Evolutionary conservation across 2,113 vertebrate genomes (phyloP), one percentile per base, ranked within the genome.

Genomic region (Hypomesus transpacificus): DNA sequence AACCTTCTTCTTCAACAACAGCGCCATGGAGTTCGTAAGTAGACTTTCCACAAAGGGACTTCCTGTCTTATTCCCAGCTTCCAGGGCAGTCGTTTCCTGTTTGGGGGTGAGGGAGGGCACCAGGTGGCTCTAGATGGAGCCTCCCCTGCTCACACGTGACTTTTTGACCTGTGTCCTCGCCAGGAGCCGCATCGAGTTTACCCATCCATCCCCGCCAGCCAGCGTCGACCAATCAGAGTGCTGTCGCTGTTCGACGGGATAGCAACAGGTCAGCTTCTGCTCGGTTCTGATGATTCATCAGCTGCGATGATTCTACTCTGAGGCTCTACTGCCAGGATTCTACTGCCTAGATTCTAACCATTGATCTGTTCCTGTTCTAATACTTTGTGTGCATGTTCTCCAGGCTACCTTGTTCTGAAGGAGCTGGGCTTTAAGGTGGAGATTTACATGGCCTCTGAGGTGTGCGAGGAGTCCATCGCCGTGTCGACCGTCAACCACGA

Each of bases 171-270:
- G 26, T 50, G 31, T 53, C 24, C 61, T 74, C 78, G 69, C 18
- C 78, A 98, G 96, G 94, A 96, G 79, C 91, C 91, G 0, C 95
- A 96, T 51, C 94, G 95, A 58, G 90, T 98, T 75, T 98, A 95
- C 77, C 95, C 95, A 0, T 93, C 91, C 0, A 91, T 98, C 74
- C 92, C 95, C 0, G 91, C 94, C 14, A 91, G 90, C 0, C 87
- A 87, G 60, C 90, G 96, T 76, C 87, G 88, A 54, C 95, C 96
- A 0, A 80, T 98, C 21, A 80, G 94, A 77, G 96, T 98, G 4
- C 91, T 98, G n/a, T 97, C 96, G 0, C 89, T 98, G 50, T 98
- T 98, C 1, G 96, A 98, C 51, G 96, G 96, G 59, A 94, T 98
- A 1, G 90, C 92, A 0, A 96, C 96, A 83, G 96, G 96, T 96